Base-by-base conservation (phyloP, 1,140 invertebrate species). In the Aphidius ervi region DNA sequence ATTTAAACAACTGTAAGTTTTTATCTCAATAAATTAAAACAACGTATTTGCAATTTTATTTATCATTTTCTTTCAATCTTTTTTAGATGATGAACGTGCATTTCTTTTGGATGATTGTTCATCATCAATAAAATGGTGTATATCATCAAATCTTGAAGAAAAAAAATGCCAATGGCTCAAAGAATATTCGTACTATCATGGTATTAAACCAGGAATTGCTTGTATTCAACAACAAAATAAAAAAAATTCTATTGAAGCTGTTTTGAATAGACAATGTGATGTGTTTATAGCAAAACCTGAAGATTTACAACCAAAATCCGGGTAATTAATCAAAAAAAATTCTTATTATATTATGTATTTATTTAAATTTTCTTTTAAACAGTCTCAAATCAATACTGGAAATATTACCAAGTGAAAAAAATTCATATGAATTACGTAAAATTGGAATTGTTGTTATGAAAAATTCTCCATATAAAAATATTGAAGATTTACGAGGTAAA, bases 151-250 rank as follows among this genome's bases (percentile, higher is more conserved):
- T 45, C 69, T 87, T 1, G 87, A 88, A 61, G 82, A 84, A 42
- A 81, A 83, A 41, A 93, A 93, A 67, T 94, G 92, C 68, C 81
- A 84, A 8, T 89, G 87, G 86, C 68, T 93, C 65, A 82, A 84
- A 63, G 85, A 89, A 67, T 86, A 86, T 0, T 83, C 87, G 0
- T 77, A 83, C 4, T 86, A 88, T 1, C 86, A 88, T 67, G 88
- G 89, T 2, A 76, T 93, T 0, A 82, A 87, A 60, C 91, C 91
- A 0, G 81, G 84, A n/a, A 77, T 93, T 9, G 83, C 86, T 45
- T 94, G 91, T 65, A 68, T 85, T 0, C 75, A 83, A 56, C 78
- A 82, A 43, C 67, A 69, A 7, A 81, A 76, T 45, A 67, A 75
- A 31, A 71, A 78, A 0, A 78, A 82, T 5, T 95, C 93, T 67